Percentiles rank a stretch among this genome's conserved stretches.
Conservation (phyloP, 2,113 vertebrate species). For the Gavialis gangeticus region DNA sequence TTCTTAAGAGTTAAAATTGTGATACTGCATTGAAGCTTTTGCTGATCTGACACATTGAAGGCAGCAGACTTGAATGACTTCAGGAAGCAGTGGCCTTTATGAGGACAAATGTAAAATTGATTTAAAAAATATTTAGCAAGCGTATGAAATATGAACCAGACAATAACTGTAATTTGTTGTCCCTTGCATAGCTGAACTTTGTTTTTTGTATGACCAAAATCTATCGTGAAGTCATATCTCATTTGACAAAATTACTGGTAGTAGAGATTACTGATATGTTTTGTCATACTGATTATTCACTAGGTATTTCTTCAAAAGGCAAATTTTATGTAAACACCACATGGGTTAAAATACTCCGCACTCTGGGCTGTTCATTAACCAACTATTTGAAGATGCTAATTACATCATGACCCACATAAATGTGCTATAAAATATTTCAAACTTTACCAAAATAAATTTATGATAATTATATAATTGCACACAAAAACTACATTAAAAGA, state of each 20-base stretch:
- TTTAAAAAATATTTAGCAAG: not conserved
- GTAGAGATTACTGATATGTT: not conserved
- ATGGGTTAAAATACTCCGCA: slow-evolving; percentile 69
- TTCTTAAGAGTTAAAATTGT: not conserved
- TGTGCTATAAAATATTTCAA: slow-evolving; percentile 70
- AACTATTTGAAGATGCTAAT: slow-evolving; percentile 36
- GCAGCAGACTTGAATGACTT: not conserved
- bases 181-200: not conserved
- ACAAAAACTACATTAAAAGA: slow-evolving; percentile 6
- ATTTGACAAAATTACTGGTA: not conserved
- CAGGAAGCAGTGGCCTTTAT: not conserved
- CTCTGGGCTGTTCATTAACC: slow-evolving; percentile 68
- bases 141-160: too few relatives aligned
- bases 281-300: not conserved
- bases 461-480: not conserved
- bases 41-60: not conserved
- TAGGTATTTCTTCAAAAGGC: not conserved
- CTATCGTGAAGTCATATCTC: not conserved
- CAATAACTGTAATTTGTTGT: not conserved
- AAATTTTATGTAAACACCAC: not conserved
- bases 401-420: slow-evolving; percentile 62
- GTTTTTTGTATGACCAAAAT: not conserved
- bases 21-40: not conserved
- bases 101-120: not conserved
- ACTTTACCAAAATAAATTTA: slow-evolving; percentile 63